These are phyloP conservation scores for Aphidius gifuensis DNA, from an alignment of 1,140 invertebrate genomes.

Conservation along the genomic window DNA sequence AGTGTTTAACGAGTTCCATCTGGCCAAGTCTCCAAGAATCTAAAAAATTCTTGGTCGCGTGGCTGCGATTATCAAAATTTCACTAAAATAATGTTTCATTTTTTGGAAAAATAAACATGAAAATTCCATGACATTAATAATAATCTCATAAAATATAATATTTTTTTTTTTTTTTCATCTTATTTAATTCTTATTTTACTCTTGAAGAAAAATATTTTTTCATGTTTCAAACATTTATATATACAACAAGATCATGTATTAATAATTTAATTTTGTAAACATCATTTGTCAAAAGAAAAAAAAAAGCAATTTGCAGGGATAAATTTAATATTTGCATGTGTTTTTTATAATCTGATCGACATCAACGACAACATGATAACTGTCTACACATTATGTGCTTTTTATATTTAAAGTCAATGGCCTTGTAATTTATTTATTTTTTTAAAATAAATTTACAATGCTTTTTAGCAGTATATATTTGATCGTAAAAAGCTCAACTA, in stretches of 20 bases:
- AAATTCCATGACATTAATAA: slow-evolving; percentile 26
- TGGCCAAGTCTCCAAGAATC: slow-evolving; percentile 4
- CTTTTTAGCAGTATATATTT: too few relatives aligned
- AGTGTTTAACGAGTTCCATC: slow-evolving; percentile 10
- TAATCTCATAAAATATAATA: slow-evolving; percentile 19
- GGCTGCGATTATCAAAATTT: slow-evolving; percentile 23
- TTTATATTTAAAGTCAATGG: slow-evolving; percentile 16
- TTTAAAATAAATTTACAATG: not conserved
- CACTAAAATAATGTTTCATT: not conserved
- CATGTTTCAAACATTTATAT: too few relatives aligned
- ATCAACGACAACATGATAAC: slow-evolving; percentile 12
- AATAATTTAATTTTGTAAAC: slow-evolving; percentile 16
- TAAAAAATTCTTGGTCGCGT: slow-evolving; percentile 14
- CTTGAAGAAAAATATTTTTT: too few relatives aligned
- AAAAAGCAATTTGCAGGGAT: not conserved
- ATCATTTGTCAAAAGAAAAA: slow-evolving; percentile 23
- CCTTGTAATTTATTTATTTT: not conserved
- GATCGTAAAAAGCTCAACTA: too few relatives aligned
- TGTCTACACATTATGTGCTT: slow-evolving; percentile 16
- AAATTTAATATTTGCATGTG: not conserved
- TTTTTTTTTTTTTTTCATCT: not conserved
- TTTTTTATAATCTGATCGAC: not conserved
- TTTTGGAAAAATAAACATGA: slow-evolving; percentile 31
- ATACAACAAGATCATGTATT: too few relatives aligned
- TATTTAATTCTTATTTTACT: too few relatives aligned